Base-by-base conservation (phyloP, 2,888 invertebrate genomes). In the Trichogramma evanescens region DNA sequence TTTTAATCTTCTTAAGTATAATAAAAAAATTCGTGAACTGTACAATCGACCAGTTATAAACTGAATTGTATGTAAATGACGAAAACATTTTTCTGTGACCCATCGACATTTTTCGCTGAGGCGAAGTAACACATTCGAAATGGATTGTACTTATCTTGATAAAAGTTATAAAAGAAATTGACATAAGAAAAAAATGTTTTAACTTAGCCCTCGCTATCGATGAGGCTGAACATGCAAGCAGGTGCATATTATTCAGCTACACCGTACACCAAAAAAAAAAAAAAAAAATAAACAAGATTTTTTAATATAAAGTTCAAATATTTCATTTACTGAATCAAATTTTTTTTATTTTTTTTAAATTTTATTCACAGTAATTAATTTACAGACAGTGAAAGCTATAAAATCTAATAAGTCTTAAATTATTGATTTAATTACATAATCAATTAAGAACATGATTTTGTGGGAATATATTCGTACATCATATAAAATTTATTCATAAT, bases 221-320 rank as follows among this genome's bases (percentile, higher is more conserved):
- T 63, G 50, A 40, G 53, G 50, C 50, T 57, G 43, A 58, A 26
- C 49, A 42, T 61, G 58, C 50, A 56, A 42, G 54, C 56, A 61
- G 43, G 45, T 64, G 58, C 52, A 64, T 52, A 59, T 59, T 59
- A 40, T 54, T 56, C 40, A 53, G 54, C 51, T 61, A 51, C 48
- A 59, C 43, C 48, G 42, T 57, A 64, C 55, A 53, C 26, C 50
- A 44, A 63, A 63, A 42, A 63, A 41, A 61, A 59, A 63, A 40
- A 57, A 55, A 46, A 53, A 59, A 59, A 62, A 64, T 58, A 63
- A 55, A 41, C 54, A 63, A 61, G 42, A 58, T 64, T 64, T 64
- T 64, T 59, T 64, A 64, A 62, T 64, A 62, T 62, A 64, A 59
- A 49, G 39, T 59, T 59, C 40, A 54, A 9, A 50, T 56, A 62